These are phyloP conservation scores for Metallyticus violacea DNA, from an alignment of 2,888 invertebrate species.

Conservation along the genomic window DNA sequence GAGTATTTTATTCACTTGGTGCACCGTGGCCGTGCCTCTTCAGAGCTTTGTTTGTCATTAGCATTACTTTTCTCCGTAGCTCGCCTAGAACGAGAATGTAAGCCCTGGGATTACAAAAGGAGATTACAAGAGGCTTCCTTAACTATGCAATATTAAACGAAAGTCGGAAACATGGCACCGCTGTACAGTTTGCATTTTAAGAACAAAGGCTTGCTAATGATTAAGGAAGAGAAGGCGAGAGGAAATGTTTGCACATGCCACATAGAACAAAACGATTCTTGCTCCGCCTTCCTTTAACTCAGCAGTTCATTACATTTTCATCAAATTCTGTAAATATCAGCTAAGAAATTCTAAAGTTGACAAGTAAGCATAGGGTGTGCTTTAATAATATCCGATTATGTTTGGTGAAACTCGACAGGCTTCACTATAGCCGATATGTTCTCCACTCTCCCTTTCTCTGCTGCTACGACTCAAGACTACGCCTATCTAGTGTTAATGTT, in stretches of 20 bases:
- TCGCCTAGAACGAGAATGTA: neutral
- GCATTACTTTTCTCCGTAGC: neutral
- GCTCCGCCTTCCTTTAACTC: neutral
- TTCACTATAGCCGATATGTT: no score
- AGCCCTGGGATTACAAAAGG: neutral
- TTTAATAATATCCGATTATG: neutral
- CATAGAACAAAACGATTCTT: neutral
- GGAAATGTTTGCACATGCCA: neutral
- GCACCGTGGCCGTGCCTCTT: neutral
- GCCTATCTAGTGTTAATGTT: no score
- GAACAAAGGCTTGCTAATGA: neutral
- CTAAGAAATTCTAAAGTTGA: neutral
- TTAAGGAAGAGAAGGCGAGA: neutral
- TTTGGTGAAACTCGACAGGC: neutral
- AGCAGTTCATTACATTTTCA: neutral
- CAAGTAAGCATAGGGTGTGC: neutral
- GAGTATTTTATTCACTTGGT: neutral
- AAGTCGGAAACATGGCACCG: neutral
- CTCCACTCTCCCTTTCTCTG: no score
- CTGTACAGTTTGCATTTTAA: neutral
- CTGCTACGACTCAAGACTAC: no score
- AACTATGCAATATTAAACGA: neutral
- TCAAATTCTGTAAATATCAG: neutral
- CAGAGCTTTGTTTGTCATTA: neutral
- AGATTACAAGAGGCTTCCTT: neutral